Percentiles rank a stretch among this genome's conserved stretches.
Conservation (phyloP, 2,113 vertebrate genomes). For the Euleptes europaea region DNA sequence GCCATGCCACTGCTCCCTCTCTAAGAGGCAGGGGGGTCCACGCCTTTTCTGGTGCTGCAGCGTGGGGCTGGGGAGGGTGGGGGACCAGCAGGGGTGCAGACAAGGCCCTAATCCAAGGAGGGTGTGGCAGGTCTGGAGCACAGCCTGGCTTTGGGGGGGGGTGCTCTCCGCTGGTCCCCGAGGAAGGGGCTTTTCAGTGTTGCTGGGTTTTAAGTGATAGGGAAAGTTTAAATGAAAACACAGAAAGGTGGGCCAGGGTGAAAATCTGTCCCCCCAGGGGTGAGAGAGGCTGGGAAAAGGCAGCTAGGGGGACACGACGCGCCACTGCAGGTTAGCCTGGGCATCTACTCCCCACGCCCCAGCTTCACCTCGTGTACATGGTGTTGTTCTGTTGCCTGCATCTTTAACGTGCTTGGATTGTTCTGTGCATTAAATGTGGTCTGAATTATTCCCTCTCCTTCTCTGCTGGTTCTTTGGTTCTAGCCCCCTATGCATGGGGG, state of each 20-base stretch:
- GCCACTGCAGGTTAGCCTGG: background rate
- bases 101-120: no score
- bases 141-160: background rate
- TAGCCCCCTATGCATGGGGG: background rate
- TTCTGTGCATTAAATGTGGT: constrained; percentile 73
- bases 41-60: no score
- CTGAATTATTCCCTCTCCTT: constrained; percentile 38
- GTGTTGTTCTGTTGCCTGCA: constrained; percentile 69
- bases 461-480: background rate
- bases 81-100: background rate
- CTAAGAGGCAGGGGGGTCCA: background rate
- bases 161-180: background rate
- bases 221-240: background rate
- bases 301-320: background rate
- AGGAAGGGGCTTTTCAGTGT: constrained; percentile 43
- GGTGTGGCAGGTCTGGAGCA: no score
- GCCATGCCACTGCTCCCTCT: background rate
- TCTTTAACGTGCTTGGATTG: constrained; percentile 69
- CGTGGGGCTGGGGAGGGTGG: constrained; percentile 1
- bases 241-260: constrained; percentile 29
- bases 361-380: constrained; percentile 13
- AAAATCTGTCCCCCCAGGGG: constrained; percentile 19
- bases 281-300: background rate
- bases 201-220: constrained; percentile 53
- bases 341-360: background rate